Evolutionary conservation across 1,140 invertebrate genomes (phyloP), one percentile per base, ranked within the genome.

Genomic region (Procambarus virginalis): DNA sequence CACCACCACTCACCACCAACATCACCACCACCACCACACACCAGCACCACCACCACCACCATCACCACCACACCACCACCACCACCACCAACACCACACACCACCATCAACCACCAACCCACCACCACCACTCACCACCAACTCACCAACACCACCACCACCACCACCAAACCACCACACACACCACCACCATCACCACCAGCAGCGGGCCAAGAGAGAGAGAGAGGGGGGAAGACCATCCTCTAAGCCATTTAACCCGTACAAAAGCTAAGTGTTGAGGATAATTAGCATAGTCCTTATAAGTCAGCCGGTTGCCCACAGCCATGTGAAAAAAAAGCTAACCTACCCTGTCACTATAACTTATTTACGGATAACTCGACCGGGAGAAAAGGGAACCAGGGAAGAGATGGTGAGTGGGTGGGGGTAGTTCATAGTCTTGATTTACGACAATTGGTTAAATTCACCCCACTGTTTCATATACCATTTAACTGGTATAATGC

Each of bases 241-340:
- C 75, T 48, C 68, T 34, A 75, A 78, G 68, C 82, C 88, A 84
- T 84, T 89, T 89, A 89, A 89, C 88, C 51, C 88, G 64, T 82
- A 89, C 88, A 89, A 89, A 89, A 89, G 88, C 80, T 89, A 89
- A 84, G 88, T 89, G 88, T 89, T 89, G 79, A 51, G 82, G 45
- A 77, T 89, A 84, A 89, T 89, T 89, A 89, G 88, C 88, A 89
- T 89, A 89, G 80, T 68, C 88, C 88, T 84, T 89, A 89, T 89
- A 89, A 78, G 88, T 89, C 88, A 20, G 76, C 58, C 34, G 10
- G 58, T 34, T 22, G 88, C 81, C 82, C 76, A 22, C 12, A 51
- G 88, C 80, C 20, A 77, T 55, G 51, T 9, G 51, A 60, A 58
- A 89, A 89, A 89, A 89, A 89, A 84, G 81, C 80, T 78, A 84